Percentiles rank a stretch among this genome's conserved stretches.
phyloP scores from a whole-genome alignment of 2,797 vertebrate genomes.

The Eulemur albifrons region DNA sequence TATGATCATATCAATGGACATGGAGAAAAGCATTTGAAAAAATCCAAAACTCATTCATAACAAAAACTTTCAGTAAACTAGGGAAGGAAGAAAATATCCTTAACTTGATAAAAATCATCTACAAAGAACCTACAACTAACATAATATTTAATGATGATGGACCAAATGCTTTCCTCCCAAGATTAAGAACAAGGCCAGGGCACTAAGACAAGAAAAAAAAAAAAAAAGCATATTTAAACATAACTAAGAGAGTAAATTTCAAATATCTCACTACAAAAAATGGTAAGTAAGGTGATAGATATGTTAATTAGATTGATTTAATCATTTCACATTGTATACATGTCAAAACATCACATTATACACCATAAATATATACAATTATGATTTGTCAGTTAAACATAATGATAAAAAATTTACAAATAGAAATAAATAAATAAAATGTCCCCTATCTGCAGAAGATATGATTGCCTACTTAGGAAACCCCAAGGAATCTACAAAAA shows the following conservation, averaged over 20 bases:
- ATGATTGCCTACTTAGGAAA: background rate
- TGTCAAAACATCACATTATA: background rate
- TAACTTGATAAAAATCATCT: background rate
- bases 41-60: background rate
- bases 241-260: background rate
- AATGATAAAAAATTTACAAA: background rate
- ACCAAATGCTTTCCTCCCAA: background rate
- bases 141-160: background rate
- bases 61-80: background rate
- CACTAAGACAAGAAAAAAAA: background rate
- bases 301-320: background rate
- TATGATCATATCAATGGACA: background rate
- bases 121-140: background rate
- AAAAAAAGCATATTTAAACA: background rate
- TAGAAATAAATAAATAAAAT: background rate
- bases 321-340: background rate
- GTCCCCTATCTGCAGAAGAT: background rate
- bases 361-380: background rate
- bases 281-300: background rate
- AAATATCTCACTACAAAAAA: background rate
- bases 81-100: background rate
- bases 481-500: background rate
- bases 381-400: background rate
- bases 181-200: background rate
- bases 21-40: background rate